Conservation (phyloP, 2,797 vertebrate species). For the Clarias fuscus region DNA sequence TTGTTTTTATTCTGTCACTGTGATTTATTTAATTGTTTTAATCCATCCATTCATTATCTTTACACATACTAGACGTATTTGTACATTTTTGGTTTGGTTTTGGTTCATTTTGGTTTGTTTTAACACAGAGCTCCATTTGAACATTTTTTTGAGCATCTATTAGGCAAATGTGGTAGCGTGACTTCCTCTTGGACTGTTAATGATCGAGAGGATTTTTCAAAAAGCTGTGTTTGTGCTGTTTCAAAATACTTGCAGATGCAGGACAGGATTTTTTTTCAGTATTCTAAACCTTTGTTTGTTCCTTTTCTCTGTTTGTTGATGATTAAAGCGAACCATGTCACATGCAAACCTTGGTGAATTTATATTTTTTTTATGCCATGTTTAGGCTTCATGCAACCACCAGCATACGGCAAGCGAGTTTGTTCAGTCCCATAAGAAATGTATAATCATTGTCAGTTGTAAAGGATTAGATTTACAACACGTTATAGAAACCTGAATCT, state of each 20-base stretch:
- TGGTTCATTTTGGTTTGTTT: no score
- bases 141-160: neutral
- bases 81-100: neutral
- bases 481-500: neutral
- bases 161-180: neutral
- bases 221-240: neutral
- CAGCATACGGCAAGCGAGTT: neutral
- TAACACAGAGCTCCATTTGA: neutral
- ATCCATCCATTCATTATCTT: neutral
- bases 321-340: neutral
- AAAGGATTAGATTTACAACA: neutral
- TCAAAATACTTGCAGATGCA: neutral
- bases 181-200: neutral
- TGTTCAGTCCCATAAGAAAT: neutral
- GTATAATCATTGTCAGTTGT: no score
- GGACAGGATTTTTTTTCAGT: neutral
- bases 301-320: neutral
- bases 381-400: neutral
- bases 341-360: neutral
- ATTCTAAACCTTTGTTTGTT: neutral
- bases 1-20: neutral
- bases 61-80: neutral
- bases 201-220: neutral
- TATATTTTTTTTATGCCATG: neutral
- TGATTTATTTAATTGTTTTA: neutral